Conservation (phyloP, 1,140 invertebrate species). For the Orius insidiosus region DNA sequence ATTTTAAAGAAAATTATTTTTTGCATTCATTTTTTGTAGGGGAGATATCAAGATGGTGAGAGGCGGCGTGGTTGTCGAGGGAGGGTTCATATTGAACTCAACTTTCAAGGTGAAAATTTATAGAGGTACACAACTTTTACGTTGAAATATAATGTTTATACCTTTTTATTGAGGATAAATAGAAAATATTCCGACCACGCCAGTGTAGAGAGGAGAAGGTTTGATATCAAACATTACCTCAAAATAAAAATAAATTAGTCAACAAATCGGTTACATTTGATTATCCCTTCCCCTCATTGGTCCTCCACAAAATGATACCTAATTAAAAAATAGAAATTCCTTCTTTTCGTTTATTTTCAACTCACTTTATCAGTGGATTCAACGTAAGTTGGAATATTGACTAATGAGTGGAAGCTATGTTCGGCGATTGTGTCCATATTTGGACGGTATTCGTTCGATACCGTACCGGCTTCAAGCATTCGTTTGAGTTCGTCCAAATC, state of each 20-base stretch:
- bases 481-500: slow-evolving; percentile 43
- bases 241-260: neutral
- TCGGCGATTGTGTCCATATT: slow-evolving; percentile 35
- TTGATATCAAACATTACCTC: slow-evolving; percentile 11
- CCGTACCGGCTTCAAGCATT: slow-evolving; percentile 41
- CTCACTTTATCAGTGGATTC: slow-evolving; percentile 45
- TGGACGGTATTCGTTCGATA: slow-evolving; percentile 31
- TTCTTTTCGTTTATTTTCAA: neutral
- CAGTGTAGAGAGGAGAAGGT: slow-evolving; percentile 4
- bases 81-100: neutral
- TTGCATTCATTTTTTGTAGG: no score
- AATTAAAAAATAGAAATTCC: slow-evolving; percentile 6
- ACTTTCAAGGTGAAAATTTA: no score
- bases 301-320: no score
- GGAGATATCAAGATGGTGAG: neutral
- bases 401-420: slow-evolving; percentile 35
- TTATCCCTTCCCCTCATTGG: no score
- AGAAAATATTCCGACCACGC: neutral
- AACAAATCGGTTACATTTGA: neutral
- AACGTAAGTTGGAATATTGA: slow-evolving; percentile 56
- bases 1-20: no score
- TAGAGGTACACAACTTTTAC: no score
- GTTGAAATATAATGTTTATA: neutral
- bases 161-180: neutral
- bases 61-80: neutral